Conservation (phyloP, 1,140 invertebrate species). For the Macrocentrus cingulum region DNA sequence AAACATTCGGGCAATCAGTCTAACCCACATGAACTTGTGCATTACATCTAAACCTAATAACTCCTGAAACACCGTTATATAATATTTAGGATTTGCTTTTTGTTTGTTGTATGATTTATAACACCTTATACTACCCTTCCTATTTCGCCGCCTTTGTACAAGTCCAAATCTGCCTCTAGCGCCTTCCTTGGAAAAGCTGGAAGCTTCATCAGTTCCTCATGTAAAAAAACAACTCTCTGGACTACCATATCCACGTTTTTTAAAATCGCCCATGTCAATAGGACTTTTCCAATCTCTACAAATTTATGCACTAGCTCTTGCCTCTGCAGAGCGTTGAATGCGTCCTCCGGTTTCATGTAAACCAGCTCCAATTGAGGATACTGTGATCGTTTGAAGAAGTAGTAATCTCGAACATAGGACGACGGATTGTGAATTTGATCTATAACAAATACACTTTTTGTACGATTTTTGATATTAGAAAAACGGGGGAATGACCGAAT, state of each 20-base stretch:
- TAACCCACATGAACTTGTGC: conserved; percentile 98
- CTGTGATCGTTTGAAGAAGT: conserved; percentile 98
- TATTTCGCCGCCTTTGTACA: conserved; percentile 88
- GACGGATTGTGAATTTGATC: conserved; percentile 94
- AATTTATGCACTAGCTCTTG: conserved; percentile 94
- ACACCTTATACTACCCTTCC: conserved; percentile 64
- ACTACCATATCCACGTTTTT: conserved; percentile 93
- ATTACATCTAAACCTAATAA: conserved; percentile 91
- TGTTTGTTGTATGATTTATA: too few species aligned
- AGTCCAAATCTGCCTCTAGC: conserved; percentile 91
- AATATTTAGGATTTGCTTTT: too few species aligned
- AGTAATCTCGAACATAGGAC: conserved; percentile 94
- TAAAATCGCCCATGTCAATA: conserved; percentile 85
- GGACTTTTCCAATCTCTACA: conserved; percentile 94
- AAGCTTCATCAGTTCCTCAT: conserved; percentile 98
- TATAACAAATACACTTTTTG: conserved; percentile 49
- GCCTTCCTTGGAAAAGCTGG: conserved; percentile 98
- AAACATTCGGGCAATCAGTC: conserved; percentile 95
- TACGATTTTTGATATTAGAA: neutral
- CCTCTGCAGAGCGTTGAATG: conserved; percentile 87
- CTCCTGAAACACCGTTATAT: conserved; percentile 69
- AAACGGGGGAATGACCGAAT: too few species aligned
- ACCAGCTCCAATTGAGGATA: conserved; percentile 96
- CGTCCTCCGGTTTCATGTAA: conserved; percentile 89
- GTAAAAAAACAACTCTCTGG: conserved; percentile 95